Conservation (phyloP, 23 tunicate species). For the Halocynthia aurantium region DNA sequence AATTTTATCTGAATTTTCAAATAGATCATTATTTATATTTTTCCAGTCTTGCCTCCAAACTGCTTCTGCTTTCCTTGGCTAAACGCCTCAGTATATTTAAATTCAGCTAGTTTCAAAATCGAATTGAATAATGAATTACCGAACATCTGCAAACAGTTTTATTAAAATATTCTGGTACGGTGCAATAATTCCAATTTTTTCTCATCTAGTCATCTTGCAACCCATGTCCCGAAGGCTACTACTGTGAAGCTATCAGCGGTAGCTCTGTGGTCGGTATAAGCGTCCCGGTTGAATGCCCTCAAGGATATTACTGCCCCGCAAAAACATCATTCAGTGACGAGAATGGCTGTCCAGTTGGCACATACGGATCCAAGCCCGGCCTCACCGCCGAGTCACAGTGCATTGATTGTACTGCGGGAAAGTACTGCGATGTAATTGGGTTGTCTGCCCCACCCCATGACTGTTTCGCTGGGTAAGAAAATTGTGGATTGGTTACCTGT, state of each 20-base stretch:
- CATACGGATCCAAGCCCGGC: conserved; percentile 26
- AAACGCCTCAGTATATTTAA: too few relatives aligned
- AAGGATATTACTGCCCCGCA: conserved; percentile 74
- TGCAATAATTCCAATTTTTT: not conserved
- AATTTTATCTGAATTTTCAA: too few relatives aligned
- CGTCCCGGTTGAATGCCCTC: conserved; percentile 42
- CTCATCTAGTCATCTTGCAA: conserved; percentile 52
- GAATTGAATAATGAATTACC: too few relatives aligned
- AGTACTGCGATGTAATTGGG: conserved; percentile 63
- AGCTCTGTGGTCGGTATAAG: conserved; percentile 20
- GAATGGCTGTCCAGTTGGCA: conserved; percentile 73
- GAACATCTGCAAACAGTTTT: too few relatives aligned
- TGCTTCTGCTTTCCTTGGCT: too few relatives aligned
- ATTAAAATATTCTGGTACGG: not conserved
- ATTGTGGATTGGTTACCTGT: not conserved
- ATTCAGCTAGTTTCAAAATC: too few relatives aligned
- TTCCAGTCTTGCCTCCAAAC: too few relatives aligned
- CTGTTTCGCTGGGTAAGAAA: conserved; percentile 38
- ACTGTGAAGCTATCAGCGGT: conserved; percentile 60
- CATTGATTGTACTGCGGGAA: conserved; percentile 62
- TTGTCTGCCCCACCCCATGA: conserved; percentile 26
- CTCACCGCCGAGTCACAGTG: conserved; percentile 23
- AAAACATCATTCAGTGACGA: conserved; percentile 44
- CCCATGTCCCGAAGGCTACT: conserved; percentile 70
- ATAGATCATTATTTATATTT: too few relatives aligned